A percentile compares a stretch with the other conserved stretches of the same genome.
Conservation (phyloP, 35 echinoderm and acorn worm species). For the Patiria miniata region DNA sequence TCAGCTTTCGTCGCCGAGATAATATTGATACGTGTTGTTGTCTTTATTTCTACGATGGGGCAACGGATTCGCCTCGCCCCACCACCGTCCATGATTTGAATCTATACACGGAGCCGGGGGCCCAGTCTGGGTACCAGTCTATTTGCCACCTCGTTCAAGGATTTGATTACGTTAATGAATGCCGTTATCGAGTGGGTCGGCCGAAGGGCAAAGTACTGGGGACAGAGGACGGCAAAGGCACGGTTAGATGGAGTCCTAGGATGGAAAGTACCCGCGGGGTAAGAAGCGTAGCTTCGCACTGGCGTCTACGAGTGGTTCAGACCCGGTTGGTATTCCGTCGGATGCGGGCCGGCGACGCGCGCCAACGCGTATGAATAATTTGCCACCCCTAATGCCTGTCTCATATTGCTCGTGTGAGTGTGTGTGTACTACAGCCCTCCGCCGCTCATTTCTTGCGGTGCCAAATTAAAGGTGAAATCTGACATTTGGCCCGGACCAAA, state of each 20-base stretch:
- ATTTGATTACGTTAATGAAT: constrained; percentile 32
- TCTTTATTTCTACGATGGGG: not conserved
- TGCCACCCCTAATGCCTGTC: not conserved
- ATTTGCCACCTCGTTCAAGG: constrained; percentile 21
- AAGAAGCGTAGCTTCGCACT: not conserved
- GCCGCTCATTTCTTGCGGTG: not conserved
- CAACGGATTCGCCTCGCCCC: not conserved
- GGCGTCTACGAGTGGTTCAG: not conserved
- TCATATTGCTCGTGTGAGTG: not conserved
- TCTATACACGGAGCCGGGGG: not conserved
- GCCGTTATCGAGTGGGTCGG: constrained; percentile 12
- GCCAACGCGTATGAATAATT: not conserved
- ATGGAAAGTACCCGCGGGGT: not conserved
- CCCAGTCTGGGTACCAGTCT: not conserved
- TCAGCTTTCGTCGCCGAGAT: constrained; percentile 13
- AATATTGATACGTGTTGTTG: constrained; percentile 21
- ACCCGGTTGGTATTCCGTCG: constrained; percentile 3
- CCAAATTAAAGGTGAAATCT: constrained; percentile 23
- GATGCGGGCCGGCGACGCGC: not conserved
- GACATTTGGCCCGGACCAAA: constrained; percentile 32
- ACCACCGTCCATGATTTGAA: not conserved
- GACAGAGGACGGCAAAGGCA: not conserved
- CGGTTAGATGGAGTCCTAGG: not conserved
- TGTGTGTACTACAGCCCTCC: no score
- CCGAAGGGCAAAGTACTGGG: constrained; percentile 15